Base-by-base conservation (phyloP, 1,140 invertebrate genomes). In the Drosophila saltans region DNA sequence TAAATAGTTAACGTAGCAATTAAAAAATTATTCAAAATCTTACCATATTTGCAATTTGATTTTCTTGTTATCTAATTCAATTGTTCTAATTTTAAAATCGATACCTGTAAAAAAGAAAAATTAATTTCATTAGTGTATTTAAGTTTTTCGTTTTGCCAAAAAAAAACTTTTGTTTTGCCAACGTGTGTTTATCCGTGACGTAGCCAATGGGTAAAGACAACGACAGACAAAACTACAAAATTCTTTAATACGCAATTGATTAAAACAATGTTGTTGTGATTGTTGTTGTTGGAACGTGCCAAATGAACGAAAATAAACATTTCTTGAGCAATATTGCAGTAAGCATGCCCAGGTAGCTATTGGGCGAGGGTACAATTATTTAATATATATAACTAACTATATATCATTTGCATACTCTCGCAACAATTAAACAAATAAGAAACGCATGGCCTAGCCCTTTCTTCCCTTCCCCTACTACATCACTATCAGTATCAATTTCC, bases 81-180 rank as follows among this genome's bases (percentile, higher is more conserved):
- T 98, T 91, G 98, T 99, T 93, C 98, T 96, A 93, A 99, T 99
- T 94, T 99, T 99, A 94, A 99, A 99, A 93, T 99, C 98, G 93
- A 99, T 99, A 92, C 98, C 98, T 99, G 93, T 77, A 83, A 92
- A 79, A 58, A 73, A 66, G 45, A 55, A 41, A 33, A 69, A 26
- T 74, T 36, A 57, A 64, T 43, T 57, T 72, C 66, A 79, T 73
- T 62, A 64, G 58, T 68, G 58, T 30, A 65, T 56, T 64, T 16
- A 16, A 72, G 26, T 48, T 62, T 41, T 62, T 71, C 16, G 61
- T 82, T 75, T 71, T 80, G 80, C 69, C 36, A 68, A 75, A 80
- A 76, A 33, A 68, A 2, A 4, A 4, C 33, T 36, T 36, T 36
- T 36, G 1, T 36, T 36, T 36, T 36, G 81, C 82, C 66, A 69